Conservation (phyloP, 2,888 invertebrate genomes). For the Rapana venosa region DNA sequence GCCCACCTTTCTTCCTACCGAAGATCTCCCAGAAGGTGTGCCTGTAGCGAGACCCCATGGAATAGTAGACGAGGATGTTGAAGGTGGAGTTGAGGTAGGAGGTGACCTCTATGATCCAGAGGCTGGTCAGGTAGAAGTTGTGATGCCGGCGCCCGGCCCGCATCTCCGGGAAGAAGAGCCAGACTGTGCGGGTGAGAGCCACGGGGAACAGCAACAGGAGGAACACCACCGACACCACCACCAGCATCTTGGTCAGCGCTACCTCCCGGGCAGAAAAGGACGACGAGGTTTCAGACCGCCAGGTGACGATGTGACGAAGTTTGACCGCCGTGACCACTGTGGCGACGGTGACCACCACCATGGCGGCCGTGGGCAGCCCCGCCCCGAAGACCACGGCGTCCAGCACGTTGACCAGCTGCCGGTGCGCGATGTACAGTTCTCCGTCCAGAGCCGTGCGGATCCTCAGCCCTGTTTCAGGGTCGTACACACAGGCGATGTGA, state of each 20-base stretch:
- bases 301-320: background rate
- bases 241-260: conserved; percentile 35
- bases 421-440: background rate
- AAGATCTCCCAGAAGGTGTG: background rate
- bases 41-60: conserved; percentile 22
- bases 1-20: background rate
- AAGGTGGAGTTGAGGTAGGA: background rate
- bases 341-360: background rate
- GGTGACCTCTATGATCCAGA: background rate
- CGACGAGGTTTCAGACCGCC: background rate
- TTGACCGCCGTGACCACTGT: background rate
- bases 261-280: background rate
- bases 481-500: background rate
- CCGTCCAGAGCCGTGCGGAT: background rate
- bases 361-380: background rate
- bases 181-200: background rate
- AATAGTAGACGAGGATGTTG: conserved; percentile 17
- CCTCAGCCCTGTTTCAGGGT: background rate
- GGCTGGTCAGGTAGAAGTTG: background rate
- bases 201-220: background rate
- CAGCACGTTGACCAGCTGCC: background rate
- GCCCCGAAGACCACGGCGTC: background rate
- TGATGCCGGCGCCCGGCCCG: background rate
- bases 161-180: background rate
- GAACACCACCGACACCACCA: background rate